These are phyloP conservation scores for Psilopsiagon aymara DNA, from an alignment of 2,113 vertebrate species.

Conservation along the genomic window DNA sequence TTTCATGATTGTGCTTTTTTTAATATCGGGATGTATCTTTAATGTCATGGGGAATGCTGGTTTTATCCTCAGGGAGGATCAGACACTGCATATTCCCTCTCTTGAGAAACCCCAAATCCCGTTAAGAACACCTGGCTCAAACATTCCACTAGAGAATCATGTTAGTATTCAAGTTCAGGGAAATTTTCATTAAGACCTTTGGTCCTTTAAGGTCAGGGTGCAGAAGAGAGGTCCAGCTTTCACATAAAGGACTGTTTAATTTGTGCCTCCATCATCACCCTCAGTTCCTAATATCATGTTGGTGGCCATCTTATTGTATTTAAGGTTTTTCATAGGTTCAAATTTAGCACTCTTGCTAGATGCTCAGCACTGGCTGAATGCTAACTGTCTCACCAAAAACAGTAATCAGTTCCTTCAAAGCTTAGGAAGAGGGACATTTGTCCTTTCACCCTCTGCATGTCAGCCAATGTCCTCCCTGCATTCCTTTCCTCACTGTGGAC, in stretches of 20 bases:
- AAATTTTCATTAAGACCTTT: background rate
- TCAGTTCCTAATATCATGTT: background rate
- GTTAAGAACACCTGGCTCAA: background rate
- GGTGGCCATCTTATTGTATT: background rate
- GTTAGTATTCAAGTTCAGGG: background rate
- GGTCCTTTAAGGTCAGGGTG: background rate
- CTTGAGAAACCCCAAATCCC: background rate
- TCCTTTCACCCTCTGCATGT: background rate
- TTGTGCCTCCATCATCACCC: background rate
- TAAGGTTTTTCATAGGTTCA: background rate
- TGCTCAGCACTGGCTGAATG: background rate
- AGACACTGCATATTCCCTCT: background rate
- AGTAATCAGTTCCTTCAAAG: accelerated
- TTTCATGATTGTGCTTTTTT: background rate
- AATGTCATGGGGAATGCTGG: background rate
- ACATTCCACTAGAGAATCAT: background rate
- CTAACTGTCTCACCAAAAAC: background rate
- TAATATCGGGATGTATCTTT: background rate
- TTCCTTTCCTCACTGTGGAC: background rate
- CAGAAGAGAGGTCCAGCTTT: background rate
- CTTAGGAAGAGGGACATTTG: background rate
- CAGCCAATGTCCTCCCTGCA: background rate
- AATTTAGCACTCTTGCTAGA: background rate
- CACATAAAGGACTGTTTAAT: background rate
- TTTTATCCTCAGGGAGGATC: background rate